A percentile compares a stretch with the other conserved stretches of the same genome.
These are phyloP conservation scores for Acleris sparsana DNA, from an alignment of 2,888 invertebrate species.

Conservation along the genomic window DNA sequence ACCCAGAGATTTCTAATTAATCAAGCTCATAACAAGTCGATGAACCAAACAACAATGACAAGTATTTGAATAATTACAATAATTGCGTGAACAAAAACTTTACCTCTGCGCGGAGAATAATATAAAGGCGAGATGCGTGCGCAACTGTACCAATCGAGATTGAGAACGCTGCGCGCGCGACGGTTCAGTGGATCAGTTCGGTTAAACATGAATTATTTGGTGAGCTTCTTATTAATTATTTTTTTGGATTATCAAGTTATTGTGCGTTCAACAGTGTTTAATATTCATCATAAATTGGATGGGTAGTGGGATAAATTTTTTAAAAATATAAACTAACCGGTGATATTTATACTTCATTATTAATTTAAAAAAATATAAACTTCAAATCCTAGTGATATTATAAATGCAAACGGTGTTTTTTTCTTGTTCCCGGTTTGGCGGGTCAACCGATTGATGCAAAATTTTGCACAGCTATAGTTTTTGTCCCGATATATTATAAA, in stretches of 20 bases:
- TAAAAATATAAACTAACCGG: no score
- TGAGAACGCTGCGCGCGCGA: constrained; percentile 34
- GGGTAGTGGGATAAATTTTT: no score
- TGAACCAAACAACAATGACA: constrained; percentile 33
- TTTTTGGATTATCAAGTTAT: neutral
- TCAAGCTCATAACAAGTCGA: constrained; percentile 34
- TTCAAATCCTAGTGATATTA: no score
- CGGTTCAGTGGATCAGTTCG: constrained; percentile 25
- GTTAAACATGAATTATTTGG: constrained; percentile 52
- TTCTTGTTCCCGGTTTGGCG: no score
- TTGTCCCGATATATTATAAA: no score
- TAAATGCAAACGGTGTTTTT: no score
- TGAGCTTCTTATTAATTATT: constrained; percentile 43
- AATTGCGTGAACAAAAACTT: constrained; percentile 39
- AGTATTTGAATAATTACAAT: constrained; percentile 43
- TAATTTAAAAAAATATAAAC: no score
- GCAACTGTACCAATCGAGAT: constrained; percentile 49
- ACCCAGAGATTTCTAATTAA: constrained; percentile 34
- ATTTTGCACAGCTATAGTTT: no score
- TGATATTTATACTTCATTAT: no score
- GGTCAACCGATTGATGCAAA: no score
- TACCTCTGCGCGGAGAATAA: constrained; percentile 43
- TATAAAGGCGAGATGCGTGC: constrained; percentile 55
- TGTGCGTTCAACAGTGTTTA: constrained; percentile 7
- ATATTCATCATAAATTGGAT: no score